Conservation (phyloP, 2,888 invertebrate genomes). For the Phalera bucephala region DNA sequence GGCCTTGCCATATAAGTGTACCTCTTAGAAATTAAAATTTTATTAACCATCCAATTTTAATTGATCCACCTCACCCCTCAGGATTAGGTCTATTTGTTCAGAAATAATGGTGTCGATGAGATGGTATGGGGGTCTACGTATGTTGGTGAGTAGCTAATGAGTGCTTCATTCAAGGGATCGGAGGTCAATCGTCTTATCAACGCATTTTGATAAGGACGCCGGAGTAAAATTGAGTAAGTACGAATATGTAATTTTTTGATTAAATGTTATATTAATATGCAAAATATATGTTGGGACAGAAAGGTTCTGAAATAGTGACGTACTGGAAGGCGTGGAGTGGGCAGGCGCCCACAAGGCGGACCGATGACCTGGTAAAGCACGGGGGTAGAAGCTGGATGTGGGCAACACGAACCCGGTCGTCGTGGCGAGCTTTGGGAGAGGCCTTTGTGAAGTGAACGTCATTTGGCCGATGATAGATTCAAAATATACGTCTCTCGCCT, state of each 20-base stretch:
- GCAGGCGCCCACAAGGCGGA: too few species aligned
- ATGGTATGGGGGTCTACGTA: constrained; percentile 25
- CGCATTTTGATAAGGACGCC: constrained; percentile 49
- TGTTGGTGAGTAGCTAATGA: constrained; percentile 42
- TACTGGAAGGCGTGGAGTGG: too few species aligned
- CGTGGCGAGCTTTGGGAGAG: too few species aligned
- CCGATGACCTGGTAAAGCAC: too few species aligned
- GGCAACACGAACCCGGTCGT: too few species aligned
- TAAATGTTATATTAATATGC: too few species aligned
- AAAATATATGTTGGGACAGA: too few species aligned
- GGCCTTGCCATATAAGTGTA: constrained; percentile 13
- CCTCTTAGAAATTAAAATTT: constrained; percentile 8
- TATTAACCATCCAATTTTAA: background rate
- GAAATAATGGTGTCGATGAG: constrained; percentile 1
- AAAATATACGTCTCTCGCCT: too few species aligned
- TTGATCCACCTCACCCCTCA: constrained; percentile 9
- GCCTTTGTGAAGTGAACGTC: too few species aligned
- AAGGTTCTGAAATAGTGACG: too few species aligned
- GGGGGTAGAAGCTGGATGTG: too few species aligned
- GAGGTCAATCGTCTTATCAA: constrained; percentile 60
- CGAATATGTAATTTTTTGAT: constrained; percentile 3
- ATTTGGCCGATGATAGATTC: too few species aligned
- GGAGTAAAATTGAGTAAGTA: constrained; percentile 33
- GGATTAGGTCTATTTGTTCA: background rate
- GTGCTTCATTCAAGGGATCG: constrained; percentile 51